These are phyloP conservation scores for Seira ritae DNA, from an alignment of 2,888 invertebrate genomes.

Conservation along the genomic window DNA sequence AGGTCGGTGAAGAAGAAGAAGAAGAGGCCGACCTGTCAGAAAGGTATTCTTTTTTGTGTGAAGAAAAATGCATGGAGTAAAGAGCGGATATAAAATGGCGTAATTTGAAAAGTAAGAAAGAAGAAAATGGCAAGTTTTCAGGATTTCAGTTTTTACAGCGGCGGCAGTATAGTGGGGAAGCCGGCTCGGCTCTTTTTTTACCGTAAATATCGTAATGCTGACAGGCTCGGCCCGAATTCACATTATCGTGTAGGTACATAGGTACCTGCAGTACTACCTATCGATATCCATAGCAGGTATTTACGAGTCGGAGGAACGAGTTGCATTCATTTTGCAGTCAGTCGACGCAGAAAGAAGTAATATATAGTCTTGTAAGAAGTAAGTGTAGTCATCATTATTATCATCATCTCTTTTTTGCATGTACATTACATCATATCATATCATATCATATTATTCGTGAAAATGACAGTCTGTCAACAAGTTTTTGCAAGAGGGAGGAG, in stretches of 20 bases:
- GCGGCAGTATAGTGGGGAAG: no score
- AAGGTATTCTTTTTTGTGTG: slow-evolving; percentile 14
- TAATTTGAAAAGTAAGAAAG: neutral
- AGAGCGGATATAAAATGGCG: neutral
- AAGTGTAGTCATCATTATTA: neutral
- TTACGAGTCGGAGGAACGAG: neutral
- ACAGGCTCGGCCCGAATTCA: no score
- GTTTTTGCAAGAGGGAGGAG: slow-evolving; percentile 18
- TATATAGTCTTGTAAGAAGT: no score
- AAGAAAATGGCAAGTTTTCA: slow-evolving; percentile 10
- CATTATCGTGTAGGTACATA: no score
- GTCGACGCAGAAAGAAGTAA: no score
- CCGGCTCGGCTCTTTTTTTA: no score
- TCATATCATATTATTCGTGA: slow-evolving; percentile 47
- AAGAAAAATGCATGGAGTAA: slow-evolving; percentile 15
- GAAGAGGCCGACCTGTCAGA: slow-evolving; percentile 34
- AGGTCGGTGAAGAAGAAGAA: slow-evolving; percentile 1
- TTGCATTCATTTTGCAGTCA: neutral
- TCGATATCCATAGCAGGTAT: no score
- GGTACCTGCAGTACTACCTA: no score
- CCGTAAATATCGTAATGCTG: no score
- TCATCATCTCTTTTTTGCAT: slow-evolving; percentile 13
- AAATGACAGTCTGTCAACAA: slow-evolving; percentile 67
- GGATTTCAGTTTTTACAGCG: no score
- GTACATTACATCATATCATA: slow-evolving; percentile 30